A percentile compares a stretch with the other conserved stretches of the same genome.
phyloP scores from a whole-genome alignment of 2,797 vertebrate species.

The Syncerus caffer region DNA sequence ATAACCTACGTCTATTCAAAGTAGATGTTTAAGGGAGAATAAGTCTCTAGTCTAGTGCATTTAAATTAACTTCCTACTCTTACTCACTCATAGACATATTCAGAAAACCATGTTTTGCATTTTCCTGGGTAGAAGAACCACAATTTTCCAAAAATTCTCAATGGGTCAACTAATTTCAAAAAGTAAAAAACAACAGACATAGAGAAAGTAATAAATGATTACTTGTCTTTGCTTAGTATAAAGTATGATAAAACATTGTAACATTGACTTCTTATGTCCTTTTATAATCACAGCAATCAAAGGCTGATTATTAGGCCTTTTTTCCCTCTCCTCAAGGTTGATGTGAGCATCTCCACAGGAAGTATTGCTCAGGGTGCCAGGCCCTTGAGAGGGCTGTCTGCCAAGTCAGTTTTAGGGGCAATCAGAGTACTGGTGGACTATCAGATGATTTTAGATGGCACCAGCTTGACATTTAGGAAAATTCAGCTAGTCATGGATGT shows the following conservation, averaged over 20 bases:
- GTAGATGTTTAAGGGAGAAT: not conserved
- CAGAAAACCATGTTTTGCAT: constrained; percentile 17
- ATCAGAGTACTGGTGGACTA: not conserved
- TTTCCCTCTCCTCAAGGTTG: not conserved
- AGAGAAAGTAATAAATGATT: not conserved
- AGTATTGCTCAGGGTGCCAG: not conserved
- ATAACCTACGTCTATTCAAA: not conserved
- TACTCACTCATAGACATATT: not conserved
- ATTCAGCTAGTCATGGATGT: not conserved
- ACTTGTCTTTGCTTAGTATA: not conserved
- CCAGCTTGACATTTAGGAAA: not conserved
- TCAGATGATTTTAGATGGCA: not conserved
- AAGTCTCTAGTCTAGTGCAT: not conserved
- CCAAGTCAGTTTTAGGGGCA: not conserved
- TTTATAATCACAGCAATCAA: constrained; percentile 5
- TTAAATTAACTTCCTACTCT: constrained; percentile 27
- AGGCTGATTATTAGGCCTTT: not conserved
- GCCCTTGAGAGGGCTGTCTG: not conserved
- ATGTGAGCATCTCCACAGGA: not conserved
- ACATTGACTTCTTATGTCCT: not conserved
- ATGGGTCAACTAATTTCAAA: not conserved
- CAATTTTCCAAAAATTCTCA: constrained; percentile 29
- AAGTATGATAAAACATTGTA: not conserved
- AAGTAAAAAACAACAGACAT: not conserved
- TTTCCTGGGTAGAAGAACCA: constrained; percentile 10